These are phyloP conservation scores for Sarcophaga caerulescens DNA, from an alignment of 2,888 invertebrate species.

Conservation along the genomic window DNA sequence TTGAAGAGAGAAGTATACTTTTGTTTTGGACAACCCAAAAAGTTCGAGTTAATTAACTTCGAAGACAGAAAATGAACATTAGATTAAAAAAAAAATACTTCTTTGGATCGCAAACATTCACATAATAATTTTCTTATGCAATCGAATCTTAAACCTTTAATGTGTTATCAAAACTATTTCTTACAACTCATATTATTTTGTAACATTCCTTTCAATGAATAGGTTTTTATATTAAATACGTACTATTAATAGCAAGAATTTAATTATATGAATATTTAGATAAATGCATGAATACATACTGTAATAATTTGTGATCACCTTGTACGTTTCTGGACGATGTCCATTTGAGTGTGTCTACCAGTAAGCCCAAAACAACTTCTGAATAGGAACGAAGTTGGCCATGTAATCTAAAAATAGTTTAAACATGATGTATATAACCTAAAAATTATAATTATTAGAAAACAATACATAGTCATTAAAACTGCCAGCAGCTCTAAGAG, in stretches of 20 bases:
- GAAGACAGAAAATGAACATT: too few species aligned
- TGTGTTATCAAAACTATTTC: too few species aligned
- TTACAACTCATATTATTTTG: too few species aligned
- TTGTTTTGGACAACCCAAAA: too few species aligned
- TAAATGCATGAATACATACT: constrained; percentile 62
- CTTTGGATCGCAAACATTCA: too few species aligned
- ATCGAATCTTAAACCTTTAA: too few species aligned
- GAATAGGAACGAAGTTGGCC: constrained; percentile 73
- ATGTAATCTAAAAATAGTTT: constrained; percentile 67
- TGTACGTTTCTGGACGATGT: constrained; percentile 71
- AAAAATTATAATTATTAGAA: background rate
- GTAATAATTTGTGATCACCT: constrained; percentile 72
- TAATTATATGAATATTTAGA: background rate
- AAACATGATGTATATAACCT: constrained; percentile 8
- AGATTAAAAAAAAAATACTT: too few species aligned
- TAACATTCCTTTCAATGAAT: too few species aligned
- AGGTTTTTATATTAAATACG: too few species aligned
- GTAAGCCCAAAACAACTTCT: constrained; percentile 70
- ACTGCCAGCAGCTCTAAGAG: constrained; percentile 73
- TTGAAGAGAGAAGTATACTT: too few species aligned
- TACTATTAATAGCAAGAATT: background rate
- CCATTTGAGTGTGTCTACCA: constrained; percentile 75
- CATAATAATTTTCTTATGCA: too few species aligned
- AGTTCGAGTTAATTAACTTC: too few species aligned
- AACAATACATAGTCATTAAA: constrained; percentile 71